Base-by-base conservation (phyloP, 2,113 vertebrate species). In the Cavia aperea region DNA sequence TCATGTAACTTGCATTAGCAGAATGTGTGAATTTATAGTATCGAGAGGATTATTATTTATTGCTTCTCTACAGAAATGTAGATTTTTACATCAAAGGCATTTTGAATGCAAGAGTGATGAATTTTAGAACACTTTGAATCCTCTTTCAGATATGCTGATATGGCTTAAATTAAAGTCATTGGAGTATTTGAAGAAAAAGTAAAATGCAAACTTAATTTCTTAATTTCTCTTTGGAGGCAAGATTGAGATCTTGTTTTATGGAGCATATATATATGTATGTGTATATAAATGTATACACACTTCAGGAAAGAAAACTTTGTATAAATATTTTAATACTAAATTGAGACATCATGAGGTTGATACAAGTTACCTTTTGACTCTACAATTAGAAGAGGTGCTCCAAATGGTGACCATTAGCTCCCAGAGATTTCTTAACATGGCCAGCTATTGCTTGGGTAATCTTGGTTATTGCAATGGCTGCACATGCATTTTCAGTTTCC, bases 21-120 rank as follows among this genome's bases (percentile, higher is more conserved):
- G 79, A 92, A 86, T 39, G 21, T 46, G n/a, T 63, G 86, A 65
- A 96, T 96, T 95, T 92, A 88, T 89, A 88, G 83, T 65, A 95
- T 90, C 88, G 94, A 86, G 72, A 62, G 49, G 26, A 31, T 88
- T 92, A 18, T 75, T 94, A 84, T 94, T 90, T 95, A 84, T 83
- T 33, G 16, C 79, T 95, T 86, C 88, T 86, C 86, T 70, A 86
- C 11, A 86, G 92, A 95, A 94, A 94, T 93, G 70, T 88, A 86
- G 83, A 66, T 86, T 90, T 96, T 92, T 86, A 93, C 75, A 66
- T 93, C 88, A 92, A 95, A 95, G 81, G 54, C 68, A 85, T 86
- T 95, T 90, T 96, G 92, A 96, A 95, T 96, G 46, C 36, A 81
- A 62, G 79, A 92, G 58, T 95, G 94, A 96, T 95, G 90, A 93